Evolutionary conservation across 1,140 invertebrate species (phyloP).

Genomic region (Trichoplusia ni): DNA sequence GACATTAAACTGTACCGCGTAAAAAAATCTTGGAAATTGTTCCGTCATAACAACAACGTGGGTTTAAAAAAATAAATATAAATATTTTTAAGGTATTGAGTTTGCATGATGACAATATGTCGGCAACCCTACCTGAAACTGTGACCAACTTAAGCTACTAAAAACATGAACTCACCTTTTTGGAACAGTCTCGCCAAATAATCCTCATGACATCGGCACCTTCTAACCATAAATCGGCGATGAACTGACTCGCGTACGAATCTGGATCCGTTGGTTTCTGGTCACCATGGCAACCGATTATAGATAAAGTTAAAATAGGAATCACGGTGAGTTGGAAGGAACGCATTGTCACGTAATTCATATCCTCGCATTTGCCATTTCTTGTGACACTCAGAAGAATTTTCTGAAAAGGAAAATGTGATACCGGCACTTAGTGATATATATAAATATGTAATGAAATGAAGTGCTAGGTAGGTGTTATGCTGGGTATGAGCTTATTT

Average conservation of each 20-base stretch:
- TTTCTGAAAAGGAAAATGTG: slow-evolving; percentile 4
- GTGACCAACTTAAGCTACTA: no score
- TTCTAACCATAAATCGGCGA: slow-evolving; percentile 76
- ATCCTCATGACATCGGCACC: slow-evolving; percentile 70
- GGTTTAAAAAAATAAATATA: no score
- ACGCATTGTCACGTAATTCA: slow-evolving; percentile 53
- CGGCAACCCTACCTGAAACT: no score
- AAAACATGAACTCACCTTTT: slow-evolving; percentile 70
- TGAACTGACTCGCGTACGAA: slow-evolving; percentile 63
- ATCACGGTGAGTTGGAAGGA: slow-evolving; percentile 11
- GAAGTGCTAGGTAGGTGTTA: background rate
- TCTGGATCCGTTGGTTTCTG: slow-evolving; percentile 53
- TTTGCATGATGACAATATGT: no score
- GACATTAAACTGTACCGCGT: no score
- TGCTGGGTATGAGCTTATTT: background rate
- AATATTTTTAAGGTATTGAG: no score
- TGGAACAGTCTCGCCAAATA: slow-evolving; percentile 79
- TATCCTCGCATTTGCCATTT: slow-evolving; percentile 48
- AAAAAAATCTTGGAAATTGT: no score
- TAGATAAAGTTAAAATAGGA: slow-evolving; percentile 39
- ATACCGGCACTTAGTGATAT: background rate
- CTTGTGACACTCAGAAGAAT: slow-evolving; percentile 12
- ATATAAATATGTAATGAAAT: slow-evolving; percentile 2
- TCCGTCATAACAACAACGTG: no score
- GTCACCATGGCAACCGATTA: slow-evolving; percentile 47